Percentiles rank a stretch among this genome's conserved stretches.
Conservation (phyloP, 1,140 invertebrate species). For the Procambarus virginalis region DNA sequence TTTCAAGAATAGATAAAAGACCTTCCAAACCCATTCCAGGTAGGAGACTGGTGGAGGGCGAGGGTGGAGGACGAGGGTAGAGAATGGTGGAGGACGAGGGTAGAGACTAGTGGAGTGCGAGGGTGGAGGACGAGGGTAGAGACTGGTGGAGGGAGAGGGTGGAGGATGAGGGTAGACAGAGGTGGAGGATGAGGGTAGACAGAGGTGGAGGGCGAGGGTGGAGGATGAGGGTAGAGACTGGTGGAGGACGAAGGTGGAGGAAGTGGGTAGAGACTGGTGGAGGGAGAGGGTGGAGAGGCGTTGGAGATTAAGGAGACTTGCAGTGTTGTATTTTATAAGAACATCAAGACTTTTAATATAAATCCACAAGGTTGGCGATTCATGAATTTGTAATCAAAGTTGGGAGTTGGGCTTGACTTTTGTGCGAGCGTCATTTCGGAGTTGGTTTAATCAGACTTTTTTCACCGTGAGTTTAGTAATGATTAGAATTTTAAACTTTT, state of each 20-base stretch:
- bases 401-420: not conserved
- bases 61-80: no score
- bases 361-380: not conserved
- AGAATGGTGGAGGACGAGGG: not conserved
- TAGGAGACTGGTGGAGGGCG: no score
- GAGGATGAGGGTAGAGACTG: not conserved
- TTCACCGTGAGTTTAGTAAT: not conserved
- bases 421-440: not conserved
- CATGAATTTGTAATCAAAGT: conserved; percentile 1
- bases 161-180: no score
- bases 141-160: not conserved
- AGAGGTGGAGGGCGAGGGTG: no score
- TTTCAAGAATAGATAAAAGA: no score
- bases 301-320: not conserved
- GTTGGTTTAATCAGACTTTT: not conserved
- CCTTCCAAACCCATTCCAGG: no score
- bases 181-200: no score
- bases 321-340: not conserved
- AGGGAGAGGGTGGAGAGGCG: no score
- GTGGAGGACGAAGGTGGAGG: not conserved
- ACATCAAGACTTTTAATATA: not conserved
- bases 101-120: not conserved
- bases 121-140: no score
- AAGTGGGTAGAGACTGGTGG: not conserved
- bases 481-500: not conserved